Evolutionary conservation across 2,797 vertebrate genomes (phyloP).

Genomic region (Amblyopsis hoosieri): DNA sequence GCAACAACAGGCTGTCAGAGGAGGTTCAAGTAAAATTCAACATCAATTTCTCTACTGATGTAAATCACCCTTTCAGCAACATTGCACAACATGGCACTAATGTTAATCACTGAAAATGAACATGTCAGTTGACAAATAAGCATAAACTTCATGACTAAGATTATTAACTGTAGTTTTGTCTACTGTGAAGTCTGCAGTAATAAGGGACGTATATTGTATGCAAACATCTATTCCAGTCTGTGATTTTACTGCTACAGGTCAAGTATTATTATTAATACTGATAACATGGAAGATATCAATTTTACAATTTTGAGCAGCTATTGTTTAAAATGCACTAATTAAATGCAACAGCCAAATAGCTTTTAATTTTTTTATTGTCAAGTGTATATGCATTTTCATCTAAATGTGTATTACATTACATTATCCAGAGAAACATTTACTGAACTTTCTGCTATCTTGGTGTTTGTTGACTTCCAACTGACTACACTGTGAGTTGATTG

Average conservation of each 20-base stretch:
- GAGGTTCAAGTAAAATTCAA: constrained; percentile 29
- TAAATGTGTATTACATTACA: constrained; percentile 6
- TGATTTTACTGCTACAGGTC: constrained; percentile 23
- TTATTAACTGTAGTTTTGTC: constrained; percentile 19
- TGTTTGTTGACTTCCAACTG: constrained; percentile 19
- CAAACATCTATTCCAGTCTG: constrained; percentile 40
- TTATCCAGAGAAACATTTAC: constrained; percentile 31
- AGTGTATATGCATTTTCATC: neutral
- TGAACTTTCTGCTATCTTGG: constrained; percentile 18
- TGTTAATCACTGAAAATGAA: constrained; percentile 47
- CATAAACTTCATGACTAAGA: constrained; percentile 49
- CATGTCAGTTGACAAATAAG: constrained; percentile 42
- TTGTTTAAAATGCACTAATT: constrained; percentile 17
- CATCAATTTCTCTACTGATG: constrained; percentile 10
- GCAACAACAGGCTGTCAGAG: constrained; percentile 43
- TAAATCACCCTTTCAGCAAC: constrained; percentile 31
- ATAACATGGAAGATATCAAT: constrained; percentile 55
- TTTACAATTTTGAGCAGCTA: constrained; percentile 32
- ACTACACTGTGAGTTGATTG: constrained; percentile 37
- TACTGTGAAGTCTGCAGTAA: constrained; percentile 34
- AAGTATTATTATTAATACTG: constrained; percentile 14
- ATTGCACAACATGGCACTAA: constrained; percentile 67
- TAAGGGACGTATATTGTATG: constrained; percentile 17
- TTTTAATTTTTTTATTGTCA: neutral
- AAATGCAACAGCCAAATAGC: neutral